Conservation (phyloP, 2,113 vertebrate genomes). For the Rhea pennata region DNA sequence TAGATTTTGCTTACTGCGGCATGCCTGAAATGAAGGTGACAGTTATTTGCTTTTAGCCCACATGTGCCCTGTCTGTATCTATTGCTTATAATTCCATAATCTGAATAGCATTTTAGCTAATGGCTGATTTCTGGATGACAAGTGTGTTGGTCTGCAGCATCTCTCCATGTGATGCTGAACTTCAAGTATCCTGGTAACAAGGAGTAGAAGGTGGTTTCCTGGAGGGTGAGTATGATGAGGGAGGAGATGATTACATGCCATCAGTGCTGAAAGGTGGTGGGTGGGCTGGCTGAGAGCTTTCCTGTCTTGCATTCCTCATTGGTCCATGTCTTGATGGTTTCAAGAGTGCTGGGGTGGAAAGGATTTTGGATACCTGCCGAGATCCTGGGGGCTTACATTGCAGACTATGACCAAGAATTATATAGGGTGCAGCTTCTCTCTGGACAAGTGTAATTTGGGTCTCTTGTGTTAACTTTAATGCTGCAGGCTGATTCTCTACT, state of each 20-base stretch:
- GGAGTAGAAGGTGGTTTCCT: not conserved
- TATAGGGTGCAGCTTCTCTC: not conserved
- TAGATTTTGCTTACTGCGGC: not conserved
- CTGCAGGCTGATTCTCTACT: not conserved
- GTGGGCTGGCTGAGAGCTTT: not conserved
- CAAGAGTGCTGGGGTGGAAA: not conserved
- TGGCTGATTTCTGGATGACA: not conserved
- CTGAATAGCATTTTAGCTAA: not conserved
- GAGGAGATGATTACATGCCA: not conserved
- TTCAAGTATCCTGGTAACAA: not conserved
- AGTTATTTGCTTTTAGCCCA: not conserved
- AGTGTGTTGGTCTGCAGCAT: not conserved
- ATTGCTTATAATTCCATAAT: not conserved
- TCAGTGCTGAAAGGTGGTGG: not conserved
- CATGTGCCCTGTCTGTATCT: not conserved
- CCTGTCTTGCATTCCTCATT: not conserved
- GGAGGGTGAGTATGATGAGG: not conserved
- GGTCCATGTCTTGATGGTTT: not conserved
- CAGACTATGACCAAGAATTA: not conserved
- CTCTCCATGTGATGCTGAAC: not conserved
- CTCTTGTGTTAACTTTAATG: not conserved
- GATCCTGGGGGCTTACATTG: accelerated
- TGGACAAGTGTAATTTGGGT: not conserved
- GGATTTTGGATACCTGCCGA: not conserved
- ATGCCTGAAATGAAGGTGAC: not conserved